Percentiles rank a stretch among this genome's conserved stretches.
phyloP scores from a whole-genome alignment of 2,797 vertebrate genomes.

The Microctenopoma lineatum region DNA sequence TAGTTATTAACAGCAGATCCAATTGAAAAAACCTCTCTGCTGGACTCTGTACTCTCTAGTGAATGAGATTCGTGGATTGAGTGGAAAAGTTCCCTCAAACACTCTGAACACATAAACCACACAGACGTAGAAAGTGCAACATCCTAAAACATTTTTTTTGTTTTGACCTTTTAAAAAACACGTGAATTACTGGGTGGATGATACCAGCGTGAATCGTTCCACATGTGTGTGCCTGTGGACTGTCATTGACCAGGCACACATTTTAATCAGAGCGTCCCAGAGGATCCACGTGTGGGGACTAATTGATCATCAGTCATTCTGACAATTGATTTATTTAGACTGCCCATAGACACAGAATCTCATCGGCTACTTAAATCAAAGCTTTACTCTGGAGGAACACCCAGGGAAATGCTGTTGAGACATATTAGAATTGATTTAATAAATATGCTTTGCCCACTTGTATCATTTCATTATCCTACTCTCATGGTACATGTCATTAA shows the following conservation, averaged over 20 bases:
- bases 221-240: constrained; percentile 14
- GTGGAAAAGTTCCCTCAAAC: too few relatives aligned
- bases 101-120: not conserved
- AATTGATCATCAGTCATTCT: constrained; percentile 60
- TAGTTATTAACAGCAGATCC: constrained; percentile 4
- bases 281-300: constrained; percentile 40
- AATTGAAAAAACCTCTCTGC: not conserved
- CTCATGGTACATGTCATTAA: not conserved
- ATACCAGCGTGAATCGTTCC: not conserved
- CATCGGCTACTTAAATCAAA: constrained; percentile 39
- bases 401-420: not conserved
- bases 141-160: not conserved
- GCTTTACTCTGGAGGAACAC: not conserved
- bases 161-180: constrained; percentile 4
- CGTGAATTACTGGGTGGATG: constrained; percentile 20
- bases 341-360: constrained; percentile 33
- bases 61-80: too few relatives aligned
- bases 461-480: not conserved
- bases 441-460: not conserved
- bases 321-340: constrained; percentile 57
- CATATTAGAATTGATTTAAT: not conserved
- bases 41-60: not conserved
- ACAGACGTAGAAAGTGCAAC: not conserved
- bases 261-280: constrained; percentile 64
- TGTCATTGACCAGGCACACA: constrained; percentile 56